These are phyloP conservation scores for Thymallus thymallus DNA, from an alignment of 2,113 vertebrate genomes.

Conservation along the genomic window DNA sequence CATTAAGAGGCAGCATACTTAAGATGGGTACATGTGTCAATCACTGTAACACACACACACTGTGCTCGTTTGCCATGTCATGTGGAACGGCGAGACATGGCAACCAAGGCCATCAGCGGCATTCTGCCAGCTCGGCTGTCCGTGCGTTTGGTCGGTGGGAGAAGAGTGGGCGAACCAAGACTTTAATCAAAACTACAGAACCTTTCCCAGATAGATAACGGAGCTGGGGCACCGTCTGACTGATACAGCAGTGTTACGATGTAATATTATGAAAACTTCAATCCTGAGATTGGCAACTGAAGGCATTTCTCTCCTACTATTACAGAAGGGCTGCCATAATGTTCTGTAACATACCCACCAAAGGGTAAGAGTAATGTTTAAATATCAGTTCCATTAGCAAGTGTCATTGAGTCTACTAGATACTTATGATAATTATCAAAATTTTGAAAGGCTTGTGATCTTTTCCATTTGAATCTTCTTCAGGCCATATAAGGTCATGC, in stretches of 20 bases:
- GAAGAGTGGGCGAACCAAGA: neutral
- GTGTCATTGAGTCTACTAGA: too few species aligned
- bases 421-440: neutral
- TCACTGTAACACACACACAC: neutral
- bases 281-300: too few species aligned
- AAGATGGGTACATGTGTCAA: neutral
- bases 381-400: too few species aligned
- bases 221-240: too few species aligned
- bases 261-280: too few species aligned
- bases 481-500: neutral
- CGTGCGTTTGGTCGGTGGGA: conserved; percentile 15
- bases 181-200: conserved; percentile 8
- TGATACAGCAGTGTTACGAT: too few species aligned
- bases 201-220: conserved; percentile 1
- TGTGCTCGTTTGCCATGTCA: neutral
- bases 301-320: too few species aligned
- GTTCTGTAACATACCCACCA: too few species aligned
- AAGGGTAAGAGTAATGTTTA: too few species aligned
- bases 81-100: conserved; percentile 12
- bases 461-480: neutral
- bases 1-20: neutral
- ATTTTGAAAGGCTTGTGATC: neutral
- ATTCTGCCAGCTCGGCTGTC: conserved; percentile 2
- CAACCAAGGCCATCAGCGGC: conserved; percentile 12
- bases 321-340: too few species aligned